phyloP scores from a whole-genome alignment of 2,888 invertebrate species.

The Pegoplata infirma region DNA sequence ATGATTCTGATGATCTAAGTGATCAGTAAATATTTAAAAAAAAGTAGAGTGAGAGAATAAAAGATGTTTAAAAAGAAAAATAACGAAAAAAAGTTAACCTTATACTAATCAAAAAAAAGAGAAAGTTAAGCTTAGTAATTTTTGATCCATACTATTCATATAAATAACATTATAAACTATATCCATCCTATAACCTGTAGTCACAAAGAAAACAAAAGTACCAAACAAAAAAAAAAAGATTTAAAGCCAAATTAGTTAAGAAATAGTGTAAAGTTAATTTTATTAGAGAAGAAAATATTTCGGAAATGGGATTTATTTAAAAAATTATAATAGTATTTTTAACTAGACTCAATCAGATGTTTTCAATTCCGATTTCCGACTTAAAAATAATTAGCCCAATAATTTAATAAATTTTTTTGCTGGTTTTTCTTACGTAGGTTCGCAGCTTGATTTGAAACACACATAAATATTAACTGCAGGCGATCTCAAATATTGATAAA shows the following conservation, averaged over 20 bases:
- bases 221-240: neutral
- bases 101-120: neutral
- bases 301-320: neutral
- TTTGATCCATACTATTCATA: neutral
- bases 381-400: too few relatives aligned
- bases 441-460: too few relatives aligned
- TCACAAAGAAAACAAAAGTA: neutral
- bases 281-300: neutral
- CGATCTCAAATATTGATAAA: too few relatives aligned
- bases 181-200: slow-evolving; percentile 5
- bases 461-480: too few relatives aligned
- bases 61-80: neutral
- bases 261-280: neutral
- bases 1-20: slow-evolving; percentile 83
- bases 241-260: neutral
- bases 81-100: neutral
- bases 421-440: too few relatives aligned
- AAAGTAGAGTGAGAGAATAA: neutral
- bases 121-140: neutral
- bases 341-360: too few relatives aligned
- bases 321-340: too few relatives aligned
- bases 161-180: neutral
- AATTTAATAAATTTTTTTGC: too few relatives aligned
- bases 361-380: too few relatives aligned
- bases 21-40: slow-evolving; percentile 73